phyloP scores from a whole-genome alignment of 2,113 vertebrate species.

The Erpornis zantholeuca region DNA sequence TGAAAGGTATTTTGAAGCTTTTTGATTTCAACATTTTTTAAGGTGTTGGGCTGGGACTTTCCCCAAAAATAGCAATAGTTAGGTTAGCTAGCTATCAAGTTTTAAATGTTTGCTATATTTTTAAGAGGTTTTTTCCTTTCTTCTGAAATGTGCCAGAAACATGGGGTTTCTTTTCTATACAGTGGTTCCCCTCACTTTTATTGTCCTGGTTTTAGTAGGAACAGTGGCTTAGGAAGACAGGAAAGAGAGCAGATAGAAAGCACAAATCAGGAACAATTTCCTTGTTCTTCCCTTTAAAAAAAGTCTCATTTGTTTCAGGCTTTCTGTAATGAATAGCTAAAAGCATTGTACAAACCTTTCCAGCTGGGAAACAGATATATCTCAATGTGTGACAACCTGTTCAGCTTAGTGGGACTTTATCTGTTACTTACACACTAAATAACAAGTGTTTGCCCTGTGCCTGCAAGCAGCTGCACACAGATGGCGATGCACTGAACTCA shows the following conservation, averaged over 20 bases:
- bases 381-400: background rate
- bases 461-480: background rate
- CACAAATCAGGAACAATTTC: background rate
- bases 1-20: conserved; percentile 56
- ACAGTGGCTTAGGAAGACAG: background rate
- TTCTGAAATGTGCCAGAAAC: conserved; percentile 36
- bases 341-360: background rate
- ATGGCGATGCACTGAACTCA: background rate
- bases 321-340: background rate
- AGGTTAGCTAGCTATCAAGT: conserved; percentile 55
- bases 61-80: conserved; percentile 64
- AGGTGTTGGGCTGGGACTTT: conserved; percentile 60
- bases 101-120: conserved; percentile 56
- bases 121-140: conserved; percentile 30
- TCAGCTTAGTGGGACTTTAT: background rate
- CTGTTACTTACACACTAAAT: background rate
- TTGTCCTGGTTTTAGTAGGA: background rate
- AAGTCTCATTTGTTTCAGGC: background rate
- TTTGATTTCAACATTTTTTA: conserved; percentile 42
- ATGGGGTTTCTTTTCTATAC: background rate
- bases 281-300: background rate
- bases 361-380: background rate
- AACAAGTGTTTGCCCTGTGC: background rate
- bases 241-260: background rate
- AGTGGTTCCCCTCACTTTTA: background rate